Evolutionary conservation across 2,797 vertebrate genomes (phyloP), one percentile per base, ranked within the genome.

Genomic region (Gymnoscopelus microlampas): DNA sequence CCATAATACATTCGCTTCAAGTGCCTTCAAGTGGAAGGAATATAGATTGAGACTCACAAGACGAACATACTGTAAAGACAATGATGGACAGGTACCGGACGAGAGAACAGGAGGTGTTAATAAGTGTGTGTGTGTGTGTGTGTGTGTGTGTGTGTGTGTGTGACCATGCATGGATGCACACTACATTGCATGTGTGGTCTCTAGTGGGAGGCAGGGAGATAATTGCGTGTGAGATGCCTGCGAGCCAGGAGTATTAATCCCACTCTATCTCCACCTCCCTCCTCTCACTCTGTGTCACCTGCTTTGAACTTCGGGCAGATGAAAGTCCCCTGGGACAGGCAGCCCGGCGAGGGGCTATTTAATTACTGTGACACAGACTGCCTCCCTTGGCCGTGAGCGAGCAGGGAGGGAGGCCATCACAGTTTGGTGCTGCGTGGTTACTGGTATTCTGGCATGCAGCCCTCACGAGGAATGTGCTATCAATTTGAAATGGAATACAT

Each of bases 401-500:
- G 26, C 14, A 48, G 44, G 39, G 61, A 8, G 9, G 19, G 29
- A 53, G 50, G 7, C 4, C 8, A 11, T 23, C 19, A 44, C 8
- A 44, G 4, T 32, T n/a, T 19, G 23, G 44, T 23, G 13, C 5
- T 55, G 7, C 6, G 39, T 44, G 39, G 39, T 10, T 44, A 44
- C 39, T 44, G 8, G 7, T 23, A 8, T 14, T 26, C 24, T 39
- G 51, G 35, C 11, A 19, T 15, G n/a, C 7, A 44, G 39, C 39
- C 39, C 44, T 13, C 50, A 15, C 8, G 5, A 14, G 50, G 44
- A 63, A 57, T 13, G 24, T 57, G 26, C 26, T 32, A 29, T 29
- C 12, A 29, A 32, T 32, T 29, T 95, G 90, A 95, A 93, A 79
- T 94, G 94, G 0, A 94, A 93, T 80, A 92, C 91, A 82, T 94